Conservation (phyloP, 2,888 invertebrate genomes). For the Oxyteleia sp. region DNA sequence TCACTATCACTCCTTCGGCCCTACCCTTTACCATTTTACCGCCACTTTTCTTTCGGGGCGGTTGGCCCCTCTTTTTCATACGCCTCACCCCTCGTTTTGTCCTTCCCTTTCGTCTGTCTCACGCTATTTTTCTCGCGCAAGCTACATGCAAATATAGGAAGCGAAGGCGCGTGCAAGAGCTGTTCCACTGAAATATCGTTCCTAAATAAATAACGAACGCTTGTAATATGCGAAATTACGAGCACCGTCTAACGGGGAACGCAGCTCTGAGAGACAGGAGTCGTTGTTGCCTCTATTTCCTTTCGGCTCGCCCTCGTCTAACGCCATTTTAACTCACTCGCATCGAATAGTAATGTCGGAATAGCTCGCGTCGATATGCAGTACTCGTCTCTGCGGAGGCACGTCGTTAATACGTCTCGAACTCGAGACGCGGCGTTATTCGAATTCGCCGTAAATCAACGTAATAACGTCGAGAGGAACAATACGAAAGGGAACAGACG, state of each 20-base stretch:
- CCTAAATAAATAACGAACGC: conserved; percentile 84
- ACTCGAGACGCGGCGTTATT: conserved; percentile 71
- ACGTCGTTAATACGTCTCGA: conserved; percentile 78
- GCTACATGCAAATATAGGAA: conserved; percentile 74
- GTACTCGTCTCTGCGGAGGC: conserved; percentile 76
- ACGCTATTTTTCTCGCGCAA: conserved; percentile 49
- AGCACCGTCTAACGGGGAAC: conserved; percentile 68
- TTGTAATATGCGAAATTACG: conserved; percentile 84
- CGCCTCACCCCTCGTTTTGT: conserved; percentile 29
- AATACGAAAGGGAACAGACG: conserved; percentile 53
- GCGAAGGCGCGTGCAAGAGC: conserved; percentile 79
- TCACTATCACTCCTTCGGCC: conserved; percentile 60
- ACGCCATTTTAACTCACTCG: conserved; percentile 80
- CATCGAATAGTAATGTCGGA: conserved; percentile 76
- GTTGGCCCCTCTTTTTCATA: conserved; percentile 50
- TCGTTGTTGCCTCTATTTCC: conserved; percentile 50
- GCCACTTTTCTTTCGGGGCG: conserved; percentile 55
- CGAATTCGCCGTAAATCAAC: conserved; percentile 78
- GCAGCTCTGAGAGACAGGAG: conserved; percentile 58
- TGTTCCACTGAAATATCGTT: conserved; percentile 83
- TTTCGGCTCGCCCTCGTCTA: conserved; percentile 70
- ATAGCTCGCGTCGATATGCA: conserved; percentile 75
- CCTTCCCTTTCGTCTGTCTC: conserved; percentile 15
- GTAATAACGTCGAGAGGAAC: conserved; percentile 73
- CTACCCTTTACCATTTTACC: conserved; percentile 47